Base-by-base conservation (phyloP, 64 coral and sea anemone species). In the Cladopsammia gracilis region DNA sequence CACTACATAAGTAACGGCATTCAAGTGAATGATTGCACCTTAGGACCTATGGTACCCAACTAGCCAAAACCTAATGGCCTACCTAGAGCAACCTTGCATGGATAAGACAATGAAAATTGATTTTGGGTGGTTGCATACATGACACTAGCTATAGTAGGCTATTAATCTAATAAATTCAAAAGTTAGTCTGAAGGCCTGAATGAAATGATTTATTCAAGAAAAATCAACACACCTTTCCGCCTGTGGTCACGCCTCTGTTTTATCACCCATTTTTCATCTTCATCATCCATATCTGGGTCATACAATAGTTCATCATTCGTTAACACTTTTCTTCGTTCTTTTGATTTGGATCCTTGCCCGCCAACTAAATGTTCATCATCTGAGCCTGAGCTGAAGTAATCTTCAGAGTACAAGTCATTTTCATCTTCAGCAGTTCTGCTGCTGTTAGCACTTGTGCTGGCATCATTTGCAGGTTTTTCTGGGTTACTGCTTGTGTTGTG, bases 281-380 rank as follows among this genome's bases (percentile, higher is more conserved):
- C 92, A 73, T 96, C 92, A 90, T 99, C 98, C 98, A 99, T 99
- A 34, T 96, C 62, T 73, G 98, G 98, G 76, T 99, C 98, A 94
- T 99, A 99, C 23, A 96, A 96, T 34, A 99, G 81, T 62, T 99
- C 94, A 65, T 94, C 94, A 92, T 96, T 82, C 24, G 92, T 77
- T 70, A 96, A 70, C 44, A 96, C 75, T 82, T 87, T 93, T 13
- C 98, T 86, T 9, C 98, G 91, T 89, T 96, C 73, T 71, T 94
- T 93, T 48, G 98, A 99, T 59, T 99, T 99, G 7, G 98, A 99
- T 64, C 84, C 54, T 22, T 94, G 52, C 0, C 98, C 98, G 71
- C 94, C 98, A 66, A 99, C 98, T 56, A 61, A 84, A 66, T 99
- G 84, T 26, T 99, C 91, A 89, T 99, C 98, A 18, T 99, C 98